Base-by-base conservation (phyloP, 1,140 invertebrate species). In the Drosophila gunungcola region DNA sequence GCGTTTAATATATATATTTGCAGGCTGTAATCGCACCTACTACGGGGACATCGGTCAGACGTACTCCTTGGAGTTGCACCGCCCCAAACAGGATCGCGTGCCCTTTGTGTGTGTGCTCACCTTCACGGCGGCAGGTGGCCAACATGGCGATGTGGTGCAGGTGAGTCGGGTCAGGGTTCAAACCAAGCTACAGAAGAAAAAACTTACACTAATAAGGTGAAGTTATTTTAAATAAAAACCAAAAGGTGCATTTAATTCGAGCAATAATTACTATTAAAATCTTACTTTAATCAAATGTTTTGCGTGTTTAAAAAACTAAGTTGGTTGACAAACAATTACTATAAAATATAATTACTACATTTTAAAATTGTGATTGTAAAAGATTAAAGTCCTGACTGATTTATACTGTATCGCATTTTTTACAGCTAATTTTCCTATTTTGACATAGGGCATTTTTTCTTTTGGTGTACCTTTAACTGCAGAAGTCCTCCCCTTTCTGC, bases 11-110 rank as follows among this genome's bases (percentile, higher is more conserved):
- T 61, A 69, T 61, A 67, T 58, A 46, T 41, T 58, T n/a, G 21
- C 94, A 97, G 97, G 96, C 54, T 97, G 97, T 93, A 97, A 97
- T 92, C 95, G 95, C 90, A 97, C 97, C 4, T 97, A 97, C 90
- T 97, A 96, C 68, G 97, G 97, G 1, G 96, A 97, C 81, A 95
- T 97, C 39, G 96, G 96, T 4, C 95, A 95, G 78, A 97, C 96
- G 2, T 97, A 97, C 90, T 94, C 96, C 65, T 76, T 97, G 92
- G 96, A 97, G 91, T 93, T 97, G 27, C 96, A 97, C 92, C 94
- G 96, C 74, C 96, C 96, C 12, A 95, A 96, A 74, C 95, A 96
- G 92, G 96, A 97, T 84, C 94, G 95, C 83, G 95, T 97, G 80
- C 97, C 97, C 48, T 97, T 96, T 93, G 94, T 97, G 58, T 98